Evolutionary conservation across 1,140 invertebrate genomes (phyloP).

Genomic region (Himalopsyche phryganea): DNA sequence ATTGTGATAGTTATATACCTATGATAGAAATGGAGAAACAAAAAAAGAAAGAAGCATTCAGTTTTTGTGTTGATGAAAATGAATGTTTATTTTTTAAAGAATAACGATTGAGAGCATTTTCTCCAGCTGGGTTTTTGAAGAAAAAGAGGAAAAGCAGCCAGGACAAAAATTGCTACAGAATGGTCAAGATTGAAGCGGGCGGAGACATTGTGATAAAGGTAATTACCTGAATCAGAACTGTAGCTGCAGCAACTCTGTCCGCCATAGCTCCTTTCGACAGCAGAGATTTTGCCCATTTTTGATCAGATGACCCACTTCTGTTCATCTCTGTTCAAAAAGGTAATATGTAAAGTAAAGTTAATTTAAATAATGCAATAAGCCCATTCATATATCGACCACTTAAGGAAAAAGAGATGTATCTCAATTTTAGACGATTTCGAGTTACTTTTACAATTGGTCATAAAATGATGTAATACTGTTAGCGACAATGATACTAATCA

Average conservation of each 20-base stretch:
- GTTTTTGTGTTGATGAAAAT: too few species aligned
- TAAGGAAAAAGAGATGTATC: background rate
- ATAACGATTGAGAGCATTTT: too few species aligned
- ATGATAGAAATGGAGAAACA: too few species aligned
- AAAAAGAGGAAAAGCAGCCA: too few species aligned
- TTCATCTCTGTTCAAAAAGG: slow-evolving; percentile 49
- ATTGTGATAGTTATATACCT: too few species aligned
- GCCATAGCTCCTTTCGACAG: slow-evolving; percentile 74
- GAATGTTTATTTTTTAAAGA: too few species aligned
- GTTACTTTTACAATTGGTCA: background rate
- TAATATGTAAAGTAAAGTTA: slow-evolving; percentile 5
- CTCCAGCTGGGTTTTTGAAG: too few species aligned
- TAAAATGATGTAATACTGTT: background rate
- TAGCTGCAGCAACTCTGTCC: slow-evolving; percentile 84
- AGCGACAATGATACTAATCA: background rate
- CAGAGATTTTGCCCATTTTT: slow-evolving; percentile 77
- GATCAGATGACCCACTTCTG: slow-evolving; percentile 51
- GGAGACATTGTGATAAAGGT: too few species aligned
- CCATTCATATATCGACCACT: background rate
- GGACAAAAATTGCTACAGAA: too few species aligned
- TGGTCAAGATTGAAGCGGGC: too few species aligned
- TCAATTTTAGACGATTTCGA: too few species aligned
- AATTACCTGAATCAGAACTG: slow-evolving; percentile 66
- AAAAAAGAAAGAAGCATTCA: too few species aligned
- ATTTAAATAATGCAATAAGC: slow-evolving; percentile 24